phyloP scores from a whole-genome alignment of 2,888 invertebrate genomes.

The Acheta domesticus region DNA sequence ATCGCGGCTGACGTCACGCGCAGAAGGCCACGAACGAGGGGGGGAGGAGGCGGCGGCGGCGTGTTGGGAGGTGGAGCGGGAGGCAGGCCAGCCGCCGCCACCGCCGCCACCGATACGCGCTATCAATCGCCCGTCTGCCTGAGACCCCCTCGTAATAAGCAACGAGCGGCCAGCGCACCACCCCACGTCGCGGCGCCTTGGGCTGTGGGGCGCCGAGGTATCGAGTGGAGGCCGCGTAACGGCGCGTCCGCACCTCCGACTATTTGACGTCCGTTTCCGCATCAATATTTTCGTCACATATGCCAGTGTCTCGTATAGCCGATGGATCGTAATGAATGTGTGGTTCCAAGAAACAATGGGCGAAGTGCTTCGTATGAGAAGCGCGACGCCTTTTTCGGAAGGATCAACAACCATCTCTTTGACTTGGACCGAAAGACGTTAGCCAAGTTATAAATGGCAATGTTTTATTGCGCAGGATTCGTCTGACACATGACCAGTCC shows the following conservation, averaged over 20 bases:
- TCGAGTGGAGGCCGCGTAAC: not conserved
- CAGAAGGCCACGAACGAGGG: not conserved
- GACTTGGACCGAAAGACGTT: too few relatives aligned
- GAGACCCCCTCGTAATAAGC: not conserved
- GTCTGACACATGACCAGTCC: too few relatives aligned
- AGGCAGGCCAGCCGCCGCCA: not conserved
- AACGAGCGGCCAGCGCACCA: too few relatives aligned
- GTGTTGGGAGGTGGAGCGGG: not conserved
- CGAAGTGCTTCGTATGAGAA: not conserved
- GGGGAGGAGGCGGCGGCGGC: not conserved
- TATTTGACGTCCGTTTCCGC: not conserved
- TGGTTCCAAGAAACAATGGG: not conserved
- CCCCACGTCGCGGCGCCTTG: too few relatives aligned
- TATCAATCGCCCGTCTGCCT: not conserved
- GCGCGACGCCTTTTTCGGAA: not conserved
- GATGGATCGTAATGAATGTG: not conserved
- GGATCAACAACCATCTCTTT: too few relatives aligned
- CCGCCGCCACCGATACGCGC: not conserved
- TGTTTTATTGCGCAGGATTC: too few relatives aligned
- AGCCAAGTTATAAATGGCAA: too few relatives aligned
- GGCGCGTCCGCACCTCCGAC: not conserved
- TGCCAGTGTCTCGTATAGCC: not conserved
- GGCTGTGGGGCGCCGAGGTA: too few relatives aligned
- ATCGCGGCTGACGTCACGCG: conserved; percentile 1
- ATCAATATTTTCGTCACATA: not conserved